Evolutionary conservation across 2,113 vertebrate genomes (phyloP), one percentile per base, ranked within the genome.

Genomic region (Dryoscopus gambensis): DNA sequence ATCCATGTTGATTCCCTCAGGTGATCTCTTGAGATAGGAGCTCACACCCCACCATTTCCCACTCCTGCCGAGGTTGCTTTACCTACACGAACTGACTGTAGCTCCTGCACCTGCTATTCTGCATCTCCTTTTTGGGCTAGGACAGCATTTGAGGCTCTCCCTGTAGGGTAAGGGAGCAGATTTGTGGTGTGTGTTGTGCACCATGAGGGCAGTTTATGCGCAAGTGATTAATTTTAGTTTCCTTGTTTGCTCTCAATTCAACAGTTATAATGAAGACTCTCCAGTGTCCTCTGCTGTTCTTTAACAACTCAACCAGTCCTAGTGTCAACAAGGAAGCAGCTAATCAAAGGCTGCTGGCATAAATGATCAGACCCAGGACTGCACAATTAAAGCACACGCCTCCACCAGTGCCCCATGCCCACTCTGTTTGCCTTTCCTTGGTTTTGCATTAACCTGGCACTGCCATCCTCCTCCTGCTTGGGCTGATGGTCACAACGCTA

Each of bases 251-350:
- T 53, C 37, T 93, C 23, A 47, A n/a, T 77, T 83, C 82, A 76
- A 18, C 25, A 76, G 23, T 69, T 77, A 15, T 4, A 64, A 64
- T 7, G 56, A 83, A 77, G 83, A 65, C 55, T 87, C 82, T 92
- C 46, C 57, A 49, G 42, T 52, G 68, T 63, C 24, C 65, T 82
- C 63, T 74, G 75, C 49, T 81, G 64, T 28, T 88, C 42, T 87
- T 70, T 33, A 92, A 91, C 52, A 83, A 6, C 67, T 67, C 69
- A 55, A 31, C 46, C 70, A 53, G 44, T 47, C 42, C 63, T 40
- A 94, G 79, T 53, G 85, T 90, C 90, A 95, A 84, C 78, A 88
- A 94, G 92, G 92, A 91, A 95, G 84, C 77, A 83, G 68, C 84
- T 82, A 82, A 93, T 73, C 84, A 84, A 90, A 89, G 71, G 60